Conservation (phyloP, 2,113 vertebrate species). For the Sterrhoptilus dennistouni region DNA sequence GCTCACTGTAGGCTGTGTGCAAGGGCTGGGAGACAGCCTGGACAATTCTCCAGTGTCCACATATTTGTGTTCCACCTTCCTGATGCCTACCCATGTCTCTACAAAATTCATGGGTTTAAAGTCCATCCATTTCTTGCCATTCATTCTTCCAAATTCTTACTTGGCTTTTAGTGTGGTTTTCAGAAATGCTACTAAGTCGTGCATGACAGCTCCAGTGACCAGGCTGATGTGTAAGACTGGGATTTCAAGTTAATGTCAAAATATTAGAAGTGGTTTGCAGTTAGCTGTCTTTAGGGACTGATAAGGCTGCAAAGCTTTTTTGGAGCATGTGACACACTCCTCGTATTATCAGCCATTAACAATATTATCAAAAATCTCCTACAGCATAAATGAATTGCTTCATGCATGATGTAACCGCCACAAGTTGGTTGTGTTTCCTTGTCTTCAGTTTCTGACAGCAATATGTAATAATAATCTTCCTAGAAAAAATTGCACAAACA, state of each 20-base stretch:
- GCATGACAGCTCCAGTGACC: background rate
- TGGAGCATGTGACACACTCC: background rate
- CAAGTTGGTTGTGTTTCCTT: background rate
- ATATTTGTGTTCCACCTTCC: background rate
- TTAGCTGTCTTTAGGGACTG: background rate
- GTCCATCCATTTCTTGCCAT: background rate
- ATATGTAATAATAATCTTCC: background rate
- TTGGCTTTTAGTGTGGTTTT: background rate
- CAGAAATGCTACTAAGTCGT: background rate
- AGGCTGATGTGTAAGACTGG: background rate
- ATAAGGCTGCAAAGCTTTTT: background rate
- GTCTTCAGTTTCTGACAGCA: background rate
- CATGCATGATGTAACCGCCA: background rate
- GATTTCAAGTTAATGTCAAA: background rate
- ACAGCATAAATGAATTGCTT: background rate
- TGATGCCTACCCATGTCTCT: background rate
- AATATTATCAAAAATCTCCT: background rate
- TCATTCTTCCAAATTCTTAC: background rate
- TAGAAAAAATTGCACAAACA: background rate
- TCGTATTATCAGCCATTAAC: background rate
- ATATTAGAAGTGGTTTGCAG: background rate
- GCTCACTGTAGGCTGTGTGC: fast-evolving
- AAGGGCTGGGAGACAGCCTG: background rate
- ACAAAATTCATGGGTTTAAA: background rate
- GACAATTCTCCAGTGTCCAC: fast-evolving